Base-by-base conservation (phyloP, 37 sponge, comb jelly and placozoan genomes). In the Halichondria panicea region DNA sequence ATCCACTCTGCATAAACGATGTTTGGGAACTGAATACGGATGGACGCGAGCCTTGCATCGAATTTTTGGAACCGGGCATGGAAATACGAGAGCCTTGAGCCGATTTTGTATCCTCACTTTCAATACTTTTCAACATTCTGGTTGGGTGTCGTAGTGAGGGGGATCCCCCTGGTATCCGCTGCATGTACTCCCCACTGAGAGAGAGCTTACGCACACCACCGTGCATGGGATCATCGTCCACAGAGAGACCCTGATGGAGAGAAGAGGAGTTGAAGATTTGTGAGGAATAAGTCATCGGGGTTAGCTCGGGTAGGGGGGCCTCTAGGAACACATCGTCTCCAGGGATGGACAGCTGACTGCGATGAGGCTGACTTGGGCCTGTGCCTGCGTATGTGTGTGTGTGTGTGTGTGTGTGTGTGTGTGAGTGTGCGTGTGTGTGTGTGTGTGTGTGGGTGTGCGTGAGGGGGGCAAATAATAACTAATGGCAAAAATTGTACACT, bases 111-210 rank as follows among this genome's bases (percentile, higher is more conserved):
- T 78, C 78, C 27, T 64, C 78, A 2, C 55, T 66, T 43, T 72
- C 53, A 40, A 81, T 22, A 35, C 72, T 71, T 42, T 62, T 52
- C 0, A 45, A 73, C 40, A 81, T 55, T 36, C 44, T 44, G 0
- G 81, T 81, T 0, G 81, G 81, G 4, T 62, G 65, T 18, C 43
- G 15, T 22, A 81, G 81, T 19, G 81, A 81, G 4, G 66, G 37
- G 12, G 72, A 62, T 6, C 52, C 2, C 34, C 12, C 35, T 3
- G 70, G 70, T 1, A 70, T 40, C 11, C 11, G 13, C 52, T 11
- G 11, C 52, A 48, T 11, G 13, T 18, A 15, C n/a, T n/a, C n/a
- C n/a, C n/a, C n/a, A 11, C 13, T 18, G 13, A 11, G 52, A 18
- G 13, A 15, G 13, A 11, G 11, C 33, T 30, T 28, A 53, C 24